Base-by-base conservation (phyloP, 2,888 invertebrate genomes). In the Tetragonula carbonaria region DNA sequence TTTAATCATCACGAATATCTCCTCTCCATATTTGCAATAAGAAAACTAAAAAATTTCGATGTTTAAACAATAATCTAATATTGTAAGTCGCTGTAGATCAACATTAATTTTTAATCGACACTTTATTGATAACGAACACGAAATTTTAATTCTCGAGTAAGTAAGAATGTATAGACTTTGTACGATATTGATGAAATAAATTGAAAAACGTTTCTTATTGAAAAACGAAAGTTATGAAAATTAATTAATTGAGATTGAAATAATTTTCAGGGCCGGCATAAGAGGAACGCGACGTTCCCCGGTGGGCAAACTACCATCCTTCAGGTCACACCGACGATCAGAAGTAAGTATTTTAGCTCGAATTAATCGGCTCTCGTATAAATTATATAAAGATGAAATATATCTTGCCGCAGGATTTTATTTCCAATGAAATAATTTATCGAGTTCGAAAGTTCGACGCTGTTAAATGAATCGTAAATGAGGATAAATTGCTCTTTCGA, bases 281-380 rank as follows among this genome's bases (percentile, higher is more conserved):
- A 97, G 95, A 95, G 97, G 82, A 97, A 97, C 93, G 97, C 97
- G 18, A 97, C 97, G 51, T 97, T 97, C 95, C 97, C 97, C 57
- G 97, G 97, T 33, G 97, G 97, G 21, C 97, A 97, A 93, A 96
- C 96, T 72, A 96, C 96, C 87, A 95, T 96, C 75, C 95, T 96
- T 86, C 96, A 96, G 92, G 95, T 96, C 82, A 95, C 96, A 28
- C 95, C 96, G 13, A 95, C 96, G n/a, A 94, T 95, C 80, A 95
- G 96, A 95, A 96, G 96, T 96, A 92, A 95, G 96, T 95, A 67
- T 63, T 68, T 33, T 50, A 33, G 23, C 14, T 14, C 6, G 23
- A 62, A 28, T 62, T 16, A 23, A 59, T n/a, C n/a, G 14, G 57
- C 2, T 2, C 45, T 45, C 14, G 28, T 16, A 3, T 16, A 1